phyloP scores from a whole-genome alignment of 2,113 vertebrate species.

The Crocuta crocuta region DNA sequence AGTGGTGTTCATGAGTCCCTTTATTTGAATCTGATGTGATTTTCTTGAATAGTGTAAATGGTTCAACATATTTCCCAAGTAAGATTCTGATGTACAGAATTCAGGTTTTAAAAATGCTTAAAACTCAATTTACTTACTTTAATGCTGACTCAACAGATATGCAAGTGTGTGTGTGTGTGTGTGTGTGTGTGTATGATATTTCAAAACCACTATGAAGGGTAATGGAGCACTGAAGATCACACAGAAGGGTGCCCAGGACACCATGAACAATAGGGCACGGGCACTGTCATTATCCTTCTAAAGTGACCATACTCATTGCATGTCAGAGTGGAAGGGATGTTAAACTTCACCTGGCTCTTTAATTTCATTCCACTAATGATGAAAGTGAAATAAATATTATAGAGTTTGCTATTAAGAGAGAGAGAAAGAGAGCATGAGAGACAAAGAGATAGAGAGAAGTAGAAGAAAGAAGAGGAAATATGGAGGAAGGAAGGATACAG shows the following conservation, averaged over 20 bases:
- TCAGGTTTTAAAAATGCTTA: background rate
- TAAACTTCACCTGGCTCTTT: background rate
- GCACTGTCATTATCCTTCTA: background rate
- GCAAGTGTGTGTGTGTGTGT: background rate
- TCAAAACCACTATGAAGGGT: background rate
- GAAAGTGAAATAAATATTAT: background rate
- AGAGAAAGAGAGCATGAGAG: background rate
- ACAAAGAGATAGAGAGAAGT: background rate
- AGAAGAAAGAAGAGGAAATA: too few species aligned
- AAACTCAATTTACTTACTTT: background rate
- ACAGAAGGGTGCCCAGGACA: accelerated
- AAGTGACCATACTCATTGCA: background rate
- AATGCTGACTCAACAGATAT: background rate
- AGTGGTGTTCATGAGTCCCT: background rate
- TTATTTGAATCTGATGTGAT: background rate
- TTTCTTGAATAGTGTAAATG: background rate
- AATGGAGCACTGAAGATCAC: background rate
- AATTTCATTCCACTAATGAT: background rate
- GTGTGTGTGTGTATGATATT: background rate
- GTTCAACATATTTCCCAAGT: background rate
- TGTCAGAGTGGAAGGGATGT: background rate
- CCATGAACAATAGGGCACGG: background rate
- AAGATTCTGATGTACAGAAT: background rate
- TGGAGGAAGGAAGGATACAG: background rate
- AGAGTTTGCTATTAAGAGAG: background rate